These are phyloP conservation scores for Limnephilus auricula DNA, from an alignment of 2,888 invertebrate species.

Conservation along the genomic window DNA sequence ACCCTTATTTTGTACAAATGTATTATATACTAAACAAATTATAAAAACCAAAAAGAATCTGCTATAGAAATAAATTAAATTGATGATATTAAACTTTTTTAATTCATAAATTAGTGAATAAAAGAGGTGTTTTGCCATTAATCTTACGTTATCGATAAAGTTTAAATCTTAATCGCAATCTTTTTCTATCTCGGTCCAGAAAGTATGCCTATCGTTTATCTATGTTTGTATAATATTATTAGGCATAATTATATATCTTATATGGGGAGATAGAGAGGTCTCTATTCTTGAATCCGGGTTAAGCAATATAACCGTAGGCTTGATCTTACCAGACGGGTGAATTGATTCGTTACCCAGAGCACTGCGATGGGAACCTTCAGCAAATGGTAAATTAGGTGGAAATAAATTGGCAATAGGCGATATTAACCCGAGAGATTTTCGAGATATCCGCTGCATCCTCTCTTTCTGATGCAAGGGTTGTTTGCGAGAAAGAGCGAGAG, in stretches of 20 bases:
- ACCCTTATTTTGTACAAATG: too few relatives aligned
- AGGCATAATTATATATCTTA: not conserved
- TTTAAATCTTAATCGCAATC: not conserved
- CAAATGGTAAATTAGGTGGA: conserved; percentile 20
- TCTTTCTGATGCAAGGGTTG: not conserved
- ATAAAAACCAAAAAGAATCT: too few relatives aligned
- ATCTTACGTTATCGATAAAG: not conserved
- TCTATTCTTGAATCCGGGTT: conserved; percentile 16
- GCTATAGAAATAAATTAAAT: too few relatives aligned
- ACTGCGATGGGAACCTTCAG: conserved; percentile 16
- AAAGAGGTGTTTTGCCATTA: not conserved
- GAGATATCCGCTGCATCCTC: not conserved
- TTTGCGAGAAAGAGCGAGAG: not conserved
- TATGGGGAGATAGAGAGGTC: not conserved
- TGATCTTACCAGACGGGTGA: not conserved
- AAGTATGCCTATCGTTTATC: not conserved
- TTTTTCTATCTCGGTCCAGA: not conserved
- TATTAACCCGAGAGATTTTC: not conserved
- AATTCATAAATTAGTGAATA: not conserved
- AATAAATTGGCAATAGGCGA: conserved; percentile 3
- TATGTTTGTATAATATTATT: not conserved
- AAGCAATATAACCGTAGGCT: conserved; percentile 29
- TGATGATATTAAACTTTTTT: not conserved
- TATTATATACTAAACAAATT: too few relatives aligned
- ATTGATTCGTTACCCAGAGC: conserved; percentile 51